Evolutionary conservation across 2,888 invertebrate genomes (phyloP).

Genomic region (Meiosimyza decipiens): DNA sequence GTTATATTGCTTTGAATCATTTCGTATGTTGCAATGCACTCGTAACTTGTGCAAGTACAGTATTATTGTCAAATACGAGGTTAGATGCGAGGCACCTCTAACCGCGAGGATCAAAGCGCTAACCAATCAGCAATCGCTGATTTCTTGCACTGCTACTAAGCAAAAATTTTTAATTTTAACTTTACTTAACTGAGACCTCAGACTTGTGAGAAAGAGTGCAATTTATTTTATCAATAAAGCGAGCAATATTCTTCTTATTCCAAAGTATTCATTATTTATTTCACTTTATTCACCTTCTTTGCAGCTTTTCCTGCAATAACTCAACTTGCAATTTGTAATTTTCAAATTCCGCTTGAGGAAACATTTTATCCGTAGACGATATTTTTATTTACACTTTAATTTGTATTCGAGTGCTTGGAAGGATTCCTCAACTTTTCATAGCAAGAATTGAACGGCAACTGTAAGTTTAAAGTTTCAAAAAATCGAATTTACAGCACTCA

Average conservation of each 20-base stretch:
- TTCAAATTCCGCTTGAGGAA: conserved; percentile 64
- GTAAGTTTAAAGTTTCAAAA: not conserved
- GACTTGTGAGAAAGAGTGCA: no score
- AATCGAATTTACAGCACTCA: not conserved
- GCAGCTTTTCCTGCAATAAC: conserved; percentile 63
- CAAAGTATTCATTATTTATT: not conserved
- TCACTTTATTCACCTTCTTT: conserved; percentile 56
- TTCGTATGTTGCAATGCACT: no score
- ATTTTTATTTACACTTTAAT: not conserved
- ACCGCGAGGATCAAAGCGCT: no score
- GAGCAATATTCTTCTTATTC: not conserved
- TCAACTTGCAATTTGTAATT: conserved; percentile 67
- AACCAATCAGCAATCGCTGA: no score
- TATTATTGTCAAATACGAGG: no score
- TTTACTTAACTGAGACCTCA: no score
- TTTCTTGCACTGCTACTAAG: no score
- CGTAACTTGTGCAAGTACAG: no score
- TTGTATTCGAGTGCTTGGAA: not conserved
- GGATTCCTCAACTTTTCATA: not conserved
- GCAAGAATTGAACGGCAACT: conserved; percentile 19
- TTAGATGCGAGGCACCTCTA: no score
- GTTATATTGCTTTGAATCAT: no score
- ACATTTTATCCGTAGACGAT: conserved; percentile 51
- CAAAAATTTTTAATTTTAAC: no score
- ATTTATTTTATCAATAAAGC: no score